Evolutionary conservation across 2,888 invertebrate genomes (phyloP).

Genomic region (Gymnocheta viridis): DNA sequence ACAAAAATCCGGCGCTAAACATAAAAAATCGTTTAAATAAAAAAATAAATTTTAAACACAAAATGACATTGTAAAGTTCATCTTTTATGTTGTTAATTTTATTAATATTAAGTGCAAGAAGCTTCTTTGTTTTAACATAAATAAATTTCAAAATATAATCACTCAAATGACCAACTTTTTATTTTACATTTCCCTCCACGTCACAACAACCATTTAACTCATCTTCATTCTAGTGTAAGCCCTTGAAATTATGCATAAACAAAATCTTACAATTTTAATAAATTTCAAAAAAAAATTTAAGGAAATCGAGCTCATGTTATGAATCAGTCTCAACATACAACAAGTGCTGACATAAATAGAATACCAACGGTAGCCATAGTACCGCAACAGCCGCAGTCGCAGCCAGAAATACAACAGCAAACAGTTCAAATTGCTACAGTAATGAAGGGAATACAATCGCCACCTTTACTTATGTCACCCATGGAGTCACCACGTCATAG

Average conservation of each 20-base stretch:
- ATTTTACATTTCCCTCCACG: not conserved
- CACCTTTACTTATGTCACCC: slow-evolving; percentile 70
- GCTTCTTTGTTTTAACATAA: not conserved
- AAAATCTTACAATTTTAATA: not conserved
- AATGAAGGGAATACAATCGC: slow-evolving; percentile 42
- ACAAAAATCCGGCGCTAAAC: too few species aligned
- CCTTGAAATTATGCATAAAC: not conserved
- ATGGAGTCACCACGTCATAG: slow-evolving; percentile 80
- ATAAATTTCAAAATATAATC: not conserved
- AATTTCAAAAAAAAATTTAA: slow-evolving; percentile 67
- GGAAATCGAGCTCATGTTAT: slow-evolving; percentile 78
- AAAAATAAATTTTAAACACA: too few species aligned
- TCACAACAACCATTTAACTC: slow-evolving; percentile 8
- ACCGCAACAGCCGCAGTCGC: slow-evolving; percentile 61
- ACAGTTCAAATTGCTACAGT: not conserved
- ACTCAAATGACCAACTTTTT: not conserved
- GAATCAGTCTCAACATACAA: slow-evolving; percentile 70
- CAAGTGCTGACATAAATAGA: slow-evolving; percentile 45
- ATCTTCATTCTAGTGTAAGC: slow-evolving; percentile 51
- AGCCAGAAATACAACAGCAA: slow-evolving; percentile 40
- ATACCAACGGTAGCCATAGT: slow-evolving; percentile 73
- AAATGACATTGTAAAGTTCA: not conserved
- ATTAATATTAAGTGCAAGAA: not conserved
- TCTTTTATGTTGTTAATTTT: not conserved
- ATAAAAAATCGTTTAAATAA: too few species aligned